Evolutionary conservation across 2,888 invertebrate genomes (phyloP).

Genomic region (Tyria jacobaeae): DNA sequence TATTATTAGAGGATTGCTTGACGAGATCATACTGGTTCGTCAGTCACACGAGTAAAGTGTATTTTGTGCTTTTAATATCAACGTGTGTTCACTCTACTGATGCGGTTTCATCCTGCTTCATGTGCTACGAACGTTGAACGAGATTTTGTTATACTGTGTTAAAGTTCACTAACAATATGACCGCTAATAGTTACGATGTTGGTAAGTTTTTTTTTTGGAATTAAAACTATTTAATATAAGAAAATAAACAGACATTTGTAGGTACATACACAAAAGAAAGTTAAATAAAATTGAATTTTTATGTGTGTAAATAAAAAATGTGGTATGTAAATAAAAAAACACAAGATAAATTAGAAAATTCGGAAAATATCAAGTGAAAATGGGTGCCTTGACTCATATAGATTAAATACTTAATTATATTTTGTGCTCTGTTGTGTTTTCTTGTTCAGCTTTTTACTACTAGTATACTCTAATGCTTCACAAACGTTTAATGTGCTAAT

Average conservation of each 20-base stretch:
- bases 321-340: too few relatives aligned
- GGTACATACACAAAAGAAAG: neutral
- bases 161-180: constrained; percentile 53
- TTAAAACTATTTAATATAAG: too few relatives aligned
- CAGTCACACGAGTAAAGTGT: constrained; percentile 49
- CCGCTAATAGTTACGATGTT: constrained; percentile 49
- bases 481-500: neutral
- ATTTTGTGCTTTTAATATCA: constrained; percentile 55
- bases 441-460: neutral
- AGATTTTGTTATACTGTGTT: constrained; percentile 39
- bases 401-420: too few relatives aligned
- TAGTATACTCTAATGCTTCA: neutral
- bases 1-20: constrained; percentile 74
- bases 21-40: constrained; percentile 67
- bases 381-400: neutral
- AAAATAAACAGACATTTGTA: too few relatives aligned
- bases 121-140: constrained; percentile 36
- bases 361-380: too few relatives aligned
- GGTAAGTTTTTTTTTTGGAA: constrained; percentile 54
- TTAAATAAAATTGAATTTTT: neutral
- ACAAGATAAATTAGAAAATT: neutral
- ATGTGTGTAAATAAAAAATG: too few relatives aligned
- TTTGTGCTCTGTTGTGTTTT: too few relatives aligned
- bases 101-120: constrained; percentile 35
- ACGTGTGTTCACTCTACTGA: constrained; percentile 48